Evolutionary conservation across 2,113 vertebrate genomes (phyloP).

Genomic region (Thalassarche chlororhynchos): DNA sequence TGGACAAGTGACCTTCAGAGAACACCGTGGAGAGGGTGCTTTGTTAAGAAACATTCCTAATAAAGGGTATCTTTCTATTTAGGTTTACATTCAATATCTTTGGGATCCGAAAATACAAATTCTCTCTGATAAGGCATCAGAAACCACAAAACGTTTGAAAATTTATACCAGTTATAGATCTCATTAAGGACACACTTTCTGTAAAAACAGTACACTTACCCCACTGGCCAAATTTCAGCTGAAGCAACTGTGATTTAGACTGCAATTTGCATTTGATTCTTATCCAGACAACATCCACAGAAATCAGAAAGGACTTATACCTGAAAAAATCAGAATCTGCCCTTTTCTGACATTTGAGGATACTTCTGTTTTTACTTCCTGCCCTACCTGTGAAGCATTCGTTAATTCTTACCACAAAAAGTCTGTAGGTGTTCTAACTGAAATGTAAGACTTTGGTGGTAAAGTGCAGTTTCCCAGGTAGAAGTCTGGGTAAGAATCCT

Average conservation of each 20-base stretch:
- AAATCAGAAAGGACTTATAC: not conserved
- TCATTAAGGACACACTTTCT: not conserved
- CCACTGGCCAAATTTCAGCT: not conserved
- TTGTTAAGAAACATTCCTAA: not conserved
- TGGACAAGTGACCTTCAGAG: not conserved
- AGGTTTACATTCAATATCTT: not conserved
- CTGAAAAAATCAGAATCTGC: not conserved
- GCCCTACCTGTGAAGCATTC: not conserved
- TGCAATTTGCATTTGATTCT: not conserved
- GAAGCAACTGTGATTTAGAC: not conserved
- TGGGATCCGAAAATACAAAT: not conserved
- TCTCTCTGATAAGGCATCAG: not conserved
- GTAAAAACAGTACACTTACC: not conserved
- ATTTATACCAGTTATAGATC: not conserved
- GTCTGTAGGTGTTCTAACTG: not conserved
- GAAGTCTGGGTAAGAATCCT: not conserved
- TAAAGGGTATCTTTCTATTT: not conserved
- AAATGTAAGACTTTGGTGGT: not conserved
- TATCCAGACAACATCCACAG: not conserved
- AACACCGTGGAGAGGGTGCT: not conserved
- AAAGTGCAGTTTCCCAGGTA: not conserved
- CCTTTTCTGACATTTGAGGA: not conserved
- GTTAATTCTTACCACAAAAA: not conserved
- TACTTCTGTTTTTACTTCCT: not conserved
- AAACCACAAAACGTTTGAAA: not conserved